Conservation (phyloP, 2,797 vertebrate genomes). For the Sebastes kiyomatsui region DNA sequence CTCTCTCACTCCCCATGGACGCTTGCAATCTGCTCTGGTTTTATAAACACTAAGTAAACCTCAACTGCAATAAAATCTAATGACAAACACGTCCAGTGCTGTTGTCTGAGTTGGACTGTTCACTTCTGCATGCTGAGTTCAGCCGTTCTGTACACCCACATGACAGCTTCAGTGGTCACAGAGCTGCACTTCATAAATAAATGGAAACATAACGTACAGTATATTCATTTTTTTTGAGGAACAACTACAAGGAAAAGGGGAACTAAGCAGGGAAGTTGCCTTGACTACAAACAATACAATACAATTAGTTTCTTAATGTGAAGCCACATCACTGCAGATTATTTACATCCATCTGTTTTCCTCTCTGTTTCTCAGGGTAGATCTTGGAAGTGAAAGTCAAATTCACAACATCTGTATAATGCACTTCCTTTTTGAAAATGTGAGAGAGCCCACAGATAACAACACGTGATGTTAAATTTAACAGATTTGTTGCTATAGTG, state of each 20-base stretch:
- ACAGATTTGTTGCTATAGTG: too few species aligned
- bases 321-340: background rate
- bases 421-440: background rate
- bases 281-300: background rate
- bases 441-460: too few species aligned
- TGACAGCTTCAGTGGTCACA: background rate
- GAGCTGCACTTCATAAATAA: background rate
- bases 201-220: background rate
- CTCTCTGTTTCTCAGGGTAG: background rate
- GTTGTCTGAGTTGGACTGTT: conserved; percentile 25
- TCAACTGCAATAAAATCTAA: conserved; percentile 77
- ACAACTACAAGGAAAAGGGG: background rate
- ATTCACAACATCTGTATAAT: background rate
- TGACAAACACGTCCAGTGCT: conserved; percentile 32
- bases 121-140: background rate
- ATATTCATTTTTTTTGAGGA: background rate
- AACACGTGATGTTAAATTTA: too few species aligned
- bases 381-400: background rate
- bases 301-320: background rate
- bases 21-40: conserved; percentile 74
- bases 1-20: conserved; percentile 47
- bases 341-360: background rate
- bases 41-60: conserved; percentile 75
- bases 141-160: background rate
- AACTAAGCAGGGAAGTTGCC: background rate